Evolutionary conservation across 2,113 vertebrate species (phyloP).

Genomic region (Anguilla rostrata): DNA sequence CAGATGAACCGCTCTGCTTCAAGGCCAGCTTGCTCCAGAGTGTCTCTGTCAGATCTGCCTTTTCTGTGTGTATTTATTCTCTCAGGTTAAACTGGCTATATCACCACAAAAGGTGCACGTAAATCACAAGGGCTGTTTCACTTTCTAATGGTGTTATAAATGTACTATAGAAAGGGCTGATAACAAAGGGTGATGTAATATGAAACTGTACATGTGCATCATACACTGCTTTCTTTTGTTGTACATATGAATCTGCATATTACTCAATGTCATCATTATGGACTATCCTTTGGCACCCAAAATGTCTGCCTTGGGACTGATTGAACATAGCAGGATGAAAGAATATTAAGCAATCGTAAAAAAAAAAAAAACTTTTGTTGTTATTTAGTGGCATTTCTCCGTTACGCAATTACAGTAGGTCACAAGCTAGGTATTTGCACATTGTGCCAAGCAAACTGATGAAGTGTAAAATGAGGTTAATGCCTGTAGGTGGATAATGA

Average conservation of each 20-base stretch:
- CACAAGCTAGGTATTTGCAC: conserved; percentile 45
- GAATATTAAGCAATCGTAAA: background rate
- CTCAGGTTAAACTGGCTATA: conserved; percentile 13
- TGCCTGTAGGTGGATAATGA: conserved; percentile 57
- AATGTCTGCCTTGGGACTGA: background rate
- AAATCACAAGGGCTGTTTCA: conserved; percentile 16
- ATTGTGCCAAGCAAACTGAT: conserved; percentile 52
- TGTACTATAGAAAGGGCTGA: background rate
- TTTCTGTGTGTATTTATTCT: conserved; percentile 33
- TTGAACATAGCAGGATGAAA: background rate
- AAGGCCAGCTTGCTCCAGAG: conserved; percentile 42
- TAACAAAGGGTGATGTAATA: background rate
- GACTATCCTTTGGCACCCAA: background rate
- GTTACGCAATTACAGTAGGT: conserved; percentile 27
- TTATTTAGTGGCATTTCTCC: background rate
- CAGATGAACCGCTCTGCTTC: conserved; percentile 42
- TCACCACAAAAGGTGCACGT: background rate
- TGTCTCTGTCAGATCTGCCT: background rate
- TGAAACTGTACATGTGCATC: background rate
- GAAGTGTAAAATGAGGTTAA: conserved; percentile 56
- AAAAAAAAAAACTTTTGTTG: background rate
- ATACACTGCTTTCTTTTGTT: background rate
- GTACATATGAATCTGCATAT: background rate
- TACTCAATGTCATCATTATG: background rate
- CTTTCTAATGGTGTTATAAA: background rate